Percentiles rank a stretch among this genome's conserved stretches.
Evolutionary conservation across 2,113 vertebrate species (phyloP).

Genomic region (Acinonyx jubatus): DNA sequence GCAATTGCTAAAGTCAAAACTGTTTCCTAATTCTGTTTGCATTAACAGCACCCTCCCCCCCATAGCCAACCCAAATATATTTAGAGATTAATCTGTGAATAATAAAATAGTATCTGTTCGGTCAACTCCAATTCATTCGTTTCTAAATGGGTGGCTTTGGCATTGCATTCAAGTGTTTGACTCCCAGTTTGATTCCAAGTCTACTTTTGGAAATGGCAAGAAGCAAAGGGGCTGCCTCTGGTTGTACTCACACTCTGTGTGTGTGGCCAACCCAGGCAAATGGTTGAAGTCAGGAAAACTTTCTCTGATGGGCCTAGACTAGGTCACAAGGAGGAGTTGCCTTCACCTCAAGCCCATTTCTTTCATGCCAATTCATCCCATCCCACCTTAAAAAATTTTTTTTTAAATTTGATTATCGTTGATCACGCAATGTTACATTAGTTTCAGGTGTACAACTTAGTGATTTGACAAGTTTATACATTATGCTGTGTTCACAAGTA

Average conservation of each 20-base stretch:
- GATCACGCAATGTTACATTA: background rate
- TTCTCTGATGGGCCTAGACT: background rate
- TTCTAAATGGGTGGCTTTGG: background rate
- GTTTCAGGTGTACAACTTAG: background rate
- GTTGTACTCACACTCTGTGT: background rate
- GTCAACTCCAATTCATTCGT: background rate
- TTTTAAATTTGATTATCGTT: background rate
- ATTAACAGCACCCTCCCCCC: background rate
- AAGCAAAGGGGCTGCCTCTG: background rate
- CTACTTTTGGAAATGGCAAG: background rate
- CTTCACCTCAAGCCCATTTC: background rate
- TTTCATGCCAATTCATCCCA: background rate
- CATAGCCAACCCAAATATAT: background rate
- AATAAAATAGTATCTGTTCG: background rate
- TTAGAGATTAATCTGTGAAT: constrained; percentile 29
- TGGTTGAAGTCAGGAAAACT: background rate
- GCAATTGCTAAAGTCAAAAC: constrained; percentile 52
- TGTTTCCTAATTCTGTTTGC: constrained; percentile 42
- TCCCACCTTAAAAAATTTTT: background rate
- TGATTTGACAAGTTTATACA: background rate
- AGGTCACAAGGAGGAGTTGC: background rate
- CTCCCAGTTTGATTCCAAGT: background rate
- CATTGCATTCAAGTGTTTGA: background rate
- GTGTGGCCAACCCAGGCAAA: background rate
- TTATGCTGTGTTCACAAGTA: background rate